Evolutionary conservation across 2,797 vertebrate species (phyloP), one percentile per base, ranked within the genome.

Genomic region (Caiman crocodilus): DNA sequence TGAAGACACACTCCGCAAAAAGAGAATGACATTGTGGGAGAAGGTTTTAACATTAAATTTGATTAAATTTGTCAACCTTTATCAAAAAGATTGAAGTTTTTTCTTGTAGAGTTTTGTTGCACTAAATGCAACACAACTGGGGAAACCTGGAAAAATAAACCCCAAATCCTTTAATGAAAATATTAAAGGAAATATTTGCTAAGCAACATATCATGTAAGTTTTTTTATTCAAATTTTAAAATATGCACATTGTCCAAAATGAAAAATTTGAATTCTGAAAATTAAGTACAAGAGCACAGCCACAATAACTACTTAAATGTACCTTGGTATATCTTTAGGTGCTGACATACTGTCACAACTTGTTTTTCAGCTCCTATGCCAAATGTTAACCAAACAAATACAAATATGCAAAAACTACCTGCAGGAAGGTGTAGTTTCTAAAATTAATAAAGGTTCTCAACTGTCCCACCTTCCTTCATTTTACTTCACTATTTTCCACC

Each of bases 401-500:
- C 26, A 85, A 30, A 71, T 9, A 35, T 15, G 23, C 2, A 84
- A 84, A 85, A 91, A 79, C 4, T n/a, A n/a, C 23, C 80, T 92
- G 80, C 18, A 86, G 23, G 78, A 93, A 89, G 55, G 28, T 35
- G 80, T n/a, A 79, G 79, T 82, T 95, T 85, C 63, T 85, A 57
- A 90, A 87, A 32, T 42, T 10, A 85, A 90, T 87, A 88, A 75
- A 65, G 12, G 84, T 9, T 42, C 1, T 90, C 57, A 84, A 58
- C 13, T 50, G 7, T 64, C 76, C 92, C 67, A 32, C 80, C 57
- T 84, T 90, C 26, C 23, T 67, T 26, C 23, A 76, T 67, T 84
- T 90, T 57, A 4, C 26, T 75, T 35, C 32, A 42, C 67, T 23
- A 71, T 30, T 42, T 35, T 71, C 32, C 6, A 71, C 32, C 28